A percentile compares a stretch with the other conserved stretches of the same genome.
Conservation (phyloP, 2,888 invertebrate species). For the Eupithecia exiguata region DNA sequence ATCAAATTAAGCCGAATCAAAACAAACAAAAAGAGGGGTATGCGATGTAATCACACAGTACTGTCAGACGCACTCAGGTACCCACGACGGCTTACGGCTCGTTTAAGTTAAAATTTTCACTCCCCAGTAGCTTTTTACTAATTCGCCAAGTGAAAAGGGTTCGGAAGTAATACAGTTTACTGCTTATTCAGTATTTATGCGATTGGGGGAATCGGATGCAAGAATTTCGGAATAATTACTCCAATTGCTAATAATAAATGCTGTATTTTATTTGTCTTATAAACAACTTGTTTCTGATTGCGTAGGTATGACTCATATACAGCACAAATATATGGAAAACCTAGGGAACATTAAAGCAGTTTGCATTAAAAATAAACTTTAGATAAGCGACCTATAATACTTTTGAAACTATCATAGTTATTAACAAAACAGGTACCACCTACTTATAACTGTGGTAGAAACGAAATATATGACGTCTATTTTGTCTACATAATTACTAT, state of each 20-base stretch:
- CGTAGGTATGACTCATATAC: not conserved
- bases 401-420: too few species aligned
- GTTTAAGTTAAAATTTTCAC: conserved; percentile 84
- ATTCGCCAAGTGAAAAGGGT: conserved; percentile 85
- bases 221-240: conserved; percentile 63
- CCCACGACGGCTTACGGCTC: conserved; percentile 67
- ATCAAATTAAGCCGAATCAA: conserved; percentile 80
- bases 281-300: conserved; percentile 9
- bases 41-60: conserved; percentile 80
- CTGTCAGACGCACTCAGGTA: conserved; percentile 83
- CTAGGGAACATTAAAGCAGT: not conserved
- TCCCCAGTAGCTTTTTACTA: conserved; percentile 84
- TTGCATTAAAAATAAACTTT: not conserved
- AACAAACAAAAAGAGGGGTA: conserved; percentile 79
- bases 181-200: conserved; percentile 84
- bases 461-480: not conserved
- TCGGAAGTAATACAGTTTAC: conserved; percentile 84
- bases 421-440: too few species aligned
- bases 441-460: not conserved
- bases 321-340: not conserved
- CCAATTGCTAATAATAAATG: conserved; percentile 46
- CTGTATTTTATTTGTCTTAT: conserved; percentile 30
- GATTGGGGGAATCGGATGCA: conserved; percentile 72
- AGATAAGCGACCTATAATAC: too few species aligned
- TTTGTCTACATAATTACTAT: too few species aligned